A percentile compares a stretch with the other conserved stretches of the same genome.
phyloP scores from a whole-genome alignment of 2,888 invertebrate genomes.

The Nephrotoma flavescens region DNA sequence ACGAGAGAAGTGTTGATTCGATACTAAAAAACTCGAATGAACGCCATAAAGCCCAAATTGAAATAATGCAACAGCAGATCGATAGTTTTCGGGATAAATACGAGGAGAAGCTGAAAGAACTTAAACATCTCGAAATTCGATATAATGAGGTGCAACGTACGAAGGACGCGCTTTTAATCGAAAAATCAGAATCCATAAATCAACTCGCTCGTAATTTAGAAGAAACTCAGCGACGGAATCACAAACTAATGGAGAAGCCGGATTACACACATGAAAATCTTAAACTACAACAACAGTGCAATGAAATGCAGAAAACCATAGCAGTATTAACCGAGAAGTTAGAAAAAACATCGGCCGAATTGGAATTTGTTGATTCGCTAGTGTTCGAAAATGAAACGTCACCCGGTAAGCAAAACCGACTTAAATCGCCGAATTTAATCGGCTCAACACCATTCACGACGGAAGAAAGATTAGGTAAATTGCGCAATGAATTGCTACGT shows the following conservation, averaged over 20 bases:
- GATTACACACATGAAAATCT: conserved; percentile 23
- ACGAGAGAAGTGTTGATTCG: conserved; percentile 23
- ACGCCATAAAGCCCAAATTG: conserved; percentile 32
- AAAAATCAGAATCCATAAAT: conserved; percentile 47
- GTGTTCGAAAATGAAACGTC: conserved; percentile 23
- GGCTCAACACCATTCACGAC: conserved; percentile 26
- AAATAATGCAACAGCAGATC: conserved; percentile 35
- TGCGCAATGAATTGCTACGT: conserved; percentile 34
- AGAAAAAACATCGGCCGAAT: conserved; percentile 24
- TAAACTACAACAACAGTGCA: conserved; percentile 22
- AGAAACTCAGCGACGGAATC: conserved; percentile 39
- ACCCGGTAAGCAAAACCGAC: conserved; percentile 1
- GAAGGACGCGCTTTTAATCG: conserved; percentile 43
- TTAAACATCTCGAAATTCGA: conserved; percentile 37
- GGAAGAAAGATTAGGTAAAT: conserved; percentile 29
- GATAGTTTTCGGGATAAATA: conserved; percentile 29
- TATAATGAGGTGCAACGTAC: conserved; percentile 42
- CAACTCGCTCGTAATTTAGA: conserved; percentile 43
- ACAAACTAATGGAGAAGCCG: conserved; percentile 24
- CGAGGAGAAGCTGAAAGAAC: conserved; percentile 36
- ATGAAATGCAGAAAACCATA: conserved; percentile 25
- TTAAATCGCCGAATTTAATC: background rate
- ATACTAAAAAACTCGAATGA: conserved; percentile 34
- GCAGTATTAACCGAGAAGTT: conserved; percentile 19
- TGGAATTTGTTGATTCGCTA: conserved; percentile 27